phyloP scores from a whole-genome alignment of 2,113 vertebrate species.

The Chaetops frenatus region DNA sequence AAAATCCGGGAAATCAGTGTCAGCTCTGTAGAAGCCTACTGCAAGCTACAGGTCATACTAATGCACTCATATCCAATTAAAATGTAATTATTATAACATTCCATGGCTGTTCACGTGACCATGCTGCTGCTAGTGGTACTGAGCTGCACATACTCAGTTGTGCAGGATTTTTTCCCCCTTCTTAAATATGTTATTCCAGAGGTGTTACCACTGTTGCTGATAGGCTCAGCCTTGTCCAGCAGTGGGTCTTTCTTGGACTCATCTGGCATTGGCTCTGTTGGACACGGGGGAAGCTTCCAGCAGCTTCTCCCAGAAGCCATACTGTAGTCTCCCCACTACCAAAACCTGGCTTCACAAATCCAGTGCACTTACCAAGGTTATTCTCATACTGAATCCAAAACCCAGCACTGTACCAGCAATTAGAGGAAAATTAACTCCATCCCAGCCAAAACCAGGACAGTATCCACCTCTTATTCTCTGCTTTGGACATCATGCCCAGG shows the following conservation, averaged over 20 bases:
- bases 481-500: not conserved
- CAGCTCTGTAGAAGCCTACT: not conserved
- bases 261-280: not conserved
- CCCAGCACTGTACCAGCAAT: not conserved
- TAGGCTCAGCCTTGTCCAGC: not conserved
- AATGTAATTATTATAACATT: not conserved
- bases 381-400: not conserved
- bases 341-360: not conserved
- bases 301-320: not conserved
- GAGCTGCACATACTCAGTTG: not conserved
- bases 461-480: not conserved
- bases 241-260: not conserved
- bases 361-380: not conserved
- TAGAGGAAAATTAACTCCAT: not conserved
- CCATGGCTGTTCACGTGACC: not conserved
- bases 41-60: not conserved
- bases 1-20: not conserved
- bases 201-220: not conserved
- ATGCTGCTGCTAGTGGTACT: rapidly evolving
- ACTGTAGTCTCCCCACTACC: not conserved
- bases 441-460: not conserved
- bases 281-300: too few relatives aligned
- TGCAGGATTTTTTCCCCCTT: not conserved
- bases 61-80: not conserved
- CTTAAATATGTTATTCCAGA: not conserved